Evolutionary conservation across 2,113 vertebrate genomes (phyloP).

Genomic region (Haemorhous mexicanus): DNA sequence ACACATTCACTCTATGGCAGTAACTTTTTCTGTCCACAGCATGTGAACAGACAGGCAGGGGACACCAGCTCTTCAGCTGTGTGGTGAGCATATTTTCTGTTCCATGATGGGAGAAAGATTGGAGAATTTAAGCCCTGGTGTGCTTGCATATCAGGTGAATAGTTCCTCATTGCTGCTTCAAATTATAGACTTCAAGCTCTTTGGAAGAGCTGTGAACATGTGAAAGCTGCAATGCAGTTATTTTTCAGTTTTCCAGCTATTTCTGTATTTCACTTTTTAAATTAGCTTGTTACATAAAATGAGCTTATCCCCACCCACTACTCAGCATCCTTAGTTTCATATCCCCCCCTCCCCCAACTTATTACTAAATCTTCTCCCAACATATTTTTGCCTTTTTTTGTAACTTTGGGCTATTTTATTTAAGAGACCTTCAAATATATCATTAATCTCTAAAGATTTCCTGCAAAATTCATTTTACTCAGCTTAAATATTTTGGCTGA

Average conservation of each 20-base stretch:
- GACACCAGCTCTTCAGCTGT: not conserved
- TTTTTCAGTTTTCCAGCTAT: conserved; percentile 14
- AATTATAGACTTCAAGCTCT: not conserved
- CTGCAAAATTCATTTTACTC: not conserved
- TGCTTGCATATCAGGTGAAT: not conserved
- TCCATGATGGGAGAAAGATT: not conserved
- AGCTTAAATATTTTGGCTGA: not conserved
- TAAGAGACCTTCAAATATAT: not conserved
- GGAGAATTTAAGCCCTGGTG: not conserved
- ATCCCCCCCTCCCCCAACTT: not conserved
- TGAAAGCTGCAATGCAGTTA: conserved; percentile 40
- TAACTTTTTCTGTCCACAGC: not conserved
- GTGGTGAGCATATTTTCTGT: not conserved
- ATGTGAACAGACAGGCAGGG: not conserved
- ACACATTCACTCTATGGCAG: not conserved
- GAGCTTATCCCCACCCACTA: not conserved
- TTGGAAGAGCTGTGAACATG: not conserved
- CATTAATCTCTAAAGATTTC: not conserved
- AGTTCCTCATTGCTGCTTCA: not conserved
- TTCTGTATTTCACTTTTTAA: conserved; percentile 19
- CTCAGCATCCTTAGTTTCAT: not conserved
- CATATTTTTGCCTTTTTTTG: not conserved
- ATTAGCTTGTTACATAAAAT: conserved; percentile 30
- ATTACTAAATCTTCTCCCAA: not conserved
- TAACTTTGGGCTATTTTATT: not conserved